Percentiles rank a stretch among this genome's conserved stretches.
Conservation (phyloP, 2,113 vertebrate genomes). For the Poeciliopsis retropinna region DNA sequence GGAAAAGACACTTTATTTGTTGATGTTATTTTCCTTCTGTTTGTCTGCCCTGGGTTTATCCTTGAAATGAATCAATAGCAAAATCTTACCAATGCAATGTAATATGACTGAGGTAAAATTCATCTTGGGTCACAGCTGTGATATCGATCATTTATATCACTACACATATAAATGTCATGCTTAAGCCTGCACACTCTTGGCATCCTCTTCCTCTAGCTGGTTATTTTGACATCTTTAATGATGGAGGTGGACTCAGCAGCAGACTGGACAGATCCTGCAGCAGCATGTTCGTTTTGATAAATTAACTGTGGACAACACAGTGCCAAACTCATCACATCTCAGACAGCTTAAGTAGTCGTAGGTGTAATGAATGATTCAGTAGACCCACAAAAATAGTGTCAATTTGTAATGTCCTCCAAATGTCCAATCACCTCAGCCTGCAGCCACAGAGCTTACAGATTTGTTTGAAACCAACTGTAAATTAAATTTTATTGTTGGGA, state of each 20-base stretch:
- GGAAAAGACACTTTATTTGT: not conserved
- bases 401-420: constrained; percentile 78
- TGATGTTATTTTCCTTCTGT: not conserved
- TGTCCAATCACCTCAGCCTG: constrained; percentile 51
- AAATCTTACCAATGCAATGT: not conserved
- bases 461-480: constrained; percentile 76
- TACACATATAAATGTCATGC: not conserved
- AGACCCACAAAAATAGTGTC: constrained; percentile 70
- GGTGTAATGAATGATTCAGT: constrained; percentile 78
- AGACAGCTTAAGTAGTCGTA: constrained; percentile 76
- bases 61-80: constrained; percentile 27
- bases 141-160: constrained; percentile 31
- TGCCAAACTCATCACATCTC: constrained; percentile 69
- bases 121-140: not conserved
- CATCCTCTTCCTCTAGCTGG: not conserved
- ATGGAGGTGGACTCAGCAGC: constrained; percentile 27
- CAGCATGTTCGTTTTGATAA: constrained; percentile 57
- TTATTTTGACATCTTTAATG: constrained; percentile 50
- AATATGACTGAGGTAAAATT: constrained; percentile 9
- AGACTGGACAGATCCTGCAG: constrained; percentile 21
- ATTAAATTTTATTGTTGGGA: constrained; percentile 80
- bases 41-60: constrained; percentile 6
- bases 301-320: constrained; percentile 67
- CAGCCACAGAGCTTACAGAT: constrained; percentile 61
- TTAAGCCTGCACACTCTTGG: not conserved